These are phyloP conservation scores for Drosophila tanythrix DNA, from an alignment of 2,888 invertebrate genomes.

Conservation along the genomic window DNA sequence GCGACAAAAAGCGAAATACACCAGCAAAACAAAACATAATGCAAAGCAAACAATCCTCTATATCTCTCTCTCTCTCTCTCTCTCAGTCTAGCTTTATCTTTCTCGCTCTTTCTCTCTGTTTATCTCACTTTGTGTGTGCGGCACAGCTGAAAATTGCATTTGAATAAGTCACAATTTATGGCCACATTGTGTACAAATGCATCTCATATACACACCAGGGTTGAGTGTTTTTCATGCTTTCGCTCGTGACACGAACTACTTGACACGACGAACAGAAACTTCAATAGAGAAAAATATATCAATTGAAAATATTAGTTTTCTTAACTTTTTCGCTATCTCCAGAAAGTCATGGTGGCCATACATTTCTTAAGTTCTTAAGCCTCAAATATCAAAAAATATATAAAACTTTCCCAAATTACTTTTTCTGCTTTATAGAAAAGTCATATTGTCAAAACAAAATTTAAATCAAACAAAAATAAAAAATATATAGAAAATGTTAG, in stretches of 20 bases:
- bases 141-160: conserved; percentile 58
- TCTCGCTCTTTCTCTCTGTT: neutral
- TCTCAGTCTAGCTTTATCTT: neutral
- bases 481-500: neutral
- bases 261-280: neutral
- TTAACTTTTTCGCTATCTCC: neutral
- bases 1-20: conserved; percentile 20
- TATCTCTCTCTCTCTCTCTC: neutral
- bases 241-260: neutral
- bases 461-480: neutral
- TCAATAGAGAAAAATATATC: neutral
- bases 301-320: neutral
- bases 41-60: conserved; percentile 13
- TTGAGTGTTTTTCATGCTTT: neutral
- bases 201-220: conserved; percentile 1
- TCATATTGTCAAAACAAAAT: neutral
- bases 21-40: conserved; percentile 13
- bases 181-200: conserved; percentile 21
- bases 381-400: neutral
- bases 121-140: conserved; percentile 12
- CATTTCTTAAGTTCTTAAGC: neutral
- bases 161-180: conserved; percentile 55
- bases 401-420: too few species aligned
- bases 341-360: neutral
- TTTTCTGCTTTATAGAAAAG: too few species aligned